phyloP scores from a whole-genome alignment of 2,888 invertebrate species.

The Latrodectus elegans region DNA sequence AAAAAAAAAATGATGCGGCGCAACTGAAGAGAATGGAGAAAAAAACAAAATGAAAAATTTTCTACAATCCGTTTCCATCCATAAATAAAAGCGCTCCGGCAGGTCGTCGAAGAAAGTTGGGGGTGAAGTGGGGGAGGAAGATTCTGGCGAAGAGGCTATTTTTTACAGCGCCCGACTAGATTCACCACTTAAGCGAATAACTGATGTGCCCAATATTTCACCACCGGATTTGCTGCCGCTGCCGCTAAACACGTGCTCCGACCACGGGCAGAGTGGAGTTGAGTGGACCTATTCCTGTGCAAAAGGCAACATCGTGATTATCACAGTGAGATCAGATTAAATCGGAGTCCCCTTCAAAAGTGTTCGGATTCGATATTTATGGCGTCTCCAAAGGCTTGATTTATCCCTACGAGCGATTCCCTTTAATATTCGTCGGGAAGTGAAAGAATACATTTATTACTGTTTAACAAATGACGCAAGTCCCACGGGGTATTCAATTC shows the following conservation, averaged over 20 bases:
- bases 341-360: not conserved
- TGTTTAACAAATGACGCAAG: conserved; percentile 5
- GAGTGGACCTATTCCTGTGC: not conserved
- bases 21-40: conserved; percentile 4
- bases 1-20: conserved; percentile 4
- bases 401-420: not conserved
- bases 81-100: conserved; percentile 55
- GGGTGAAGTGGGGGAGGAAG: conserved; percentile 3
- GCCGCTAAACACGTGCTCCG: conserved; percentile 46
- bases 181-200: conserved; percentile 62
- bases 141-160: conserved; percentile 41
- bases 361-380: conserved; percentile 5
- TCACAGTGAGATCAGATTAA: not conserved
- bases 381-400: not conserved
- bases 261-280: not conserved
- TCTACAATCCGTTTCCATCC: conserved; percentile 59
- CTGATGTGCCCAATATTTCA: conserved; percentile 59
- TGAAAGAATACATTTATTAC: not conserved
- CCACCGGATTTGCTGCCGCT: conserved; percentile 16
- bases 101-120: not conserved
- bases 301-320: conserved; percentile 2
- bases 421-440: not conserved
- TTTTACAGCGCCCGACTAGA: conserved; percentile 48
- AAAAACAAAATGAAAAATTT: conserved; percentile 11
- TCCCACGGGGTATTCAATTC: not conserved